Evolutionary conservation across 2,797 vertebrate species (phyloP), one percentile per base, ranked within the genome.

Genomic region (Myotis vivesi): DNA sequence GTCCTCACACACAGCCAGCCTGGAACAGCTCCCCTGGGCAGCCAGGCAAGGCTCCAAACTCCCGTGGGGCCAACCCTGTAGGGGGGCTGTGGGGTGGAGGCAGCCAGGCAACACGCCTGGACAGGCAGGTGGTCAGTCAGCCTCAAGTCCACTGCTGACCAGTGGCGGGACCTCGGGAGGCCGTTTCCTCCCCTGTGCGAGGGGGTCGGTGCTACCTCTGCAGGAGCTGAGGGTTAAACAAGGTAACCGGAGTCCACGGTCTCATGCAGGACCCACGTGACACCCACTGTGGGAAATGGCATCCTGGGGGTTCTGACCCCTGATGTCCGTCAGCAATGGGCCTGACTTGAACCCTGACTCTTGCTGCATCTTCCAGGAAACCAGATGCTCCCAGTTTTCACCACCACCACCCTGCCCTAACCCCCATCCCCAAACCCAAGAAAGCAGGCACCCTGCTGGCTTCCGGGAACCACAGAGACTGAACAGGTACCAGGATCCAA

Each of bases 61-160:
- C 41, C 76, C 0, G 3, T 38, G n/a, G 1, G 2, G 71, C 13
- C 17, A 33, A 69, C 55, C 33, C 30, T 64, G 1, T 3, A 66
- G 79, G n/a, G 36, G 51, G 1, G 3, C 80, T 25, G n/a, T 38
- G 71, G 73, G 13, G 1, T 1, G 53, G 13, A 75, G 23, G 30
- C 51, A 53, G 80, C 33, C 20, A 1, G n/a, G 49, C 4, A 20
- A 30, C 28, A 36, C 19, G 19, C 30, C 59, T 64, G 59, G 51
- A 41, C 49, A 6, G 16, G 80, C 38, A 7, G 53, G 53, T 0
- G 2, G 28, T 4, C 13, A 17, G 64, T 12, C 36, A 44, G 83
- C 19, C 28, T 16, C 33, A 4, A 13, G 23, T 13, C 16, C 55
- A 17, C 38, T 8, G 15, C 33, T 80, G 3, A 46, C 15, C 20